Percentiles rank a stretch among this genome's conserved stretches.
Evolutionary conservation across 92 coral and sea anemone genomes (phyloP).

Genomic region (Porites cylindrica): DNA sequence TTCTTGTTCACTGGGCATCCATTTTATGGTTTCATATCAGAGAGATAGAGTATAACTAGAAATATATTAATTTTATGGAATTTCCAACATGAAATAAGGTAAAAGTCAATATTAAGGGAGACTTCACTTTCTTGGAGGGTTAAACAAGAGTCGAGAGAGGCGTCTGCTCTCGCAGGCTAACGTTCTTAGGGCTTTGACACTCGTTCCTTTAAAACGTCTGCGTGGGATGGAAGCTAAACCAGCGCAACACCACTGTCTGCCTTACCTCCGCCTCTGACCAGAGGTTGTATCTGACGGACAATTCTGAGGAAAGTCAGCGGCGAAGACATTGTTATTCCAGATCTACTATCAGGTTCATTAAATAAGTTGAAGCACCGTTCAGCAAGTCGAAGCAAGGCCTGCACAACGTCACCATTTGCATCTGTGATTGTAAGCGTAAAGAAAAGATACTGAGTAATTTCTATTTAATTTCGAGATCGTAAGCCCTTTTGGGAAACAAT

Average conservation of each 20-base stretch:
- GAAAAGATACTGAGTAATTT: not conserved
- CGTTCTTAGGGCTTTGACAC: too few species aligned
- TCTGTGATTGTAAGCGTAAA: conserved; percentile 1
- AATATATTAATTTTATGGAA: too few species aligned
- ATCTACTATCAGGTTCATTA: not conserved
- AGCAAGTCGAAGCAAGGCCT: conserved; percentile 40
- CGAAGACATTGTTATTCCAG: conserved; percentile 62
- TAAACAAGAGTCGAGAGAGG: too few species aligned
- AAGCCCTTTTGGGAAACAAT: too few species aligned
- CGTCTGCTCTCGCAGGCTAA: not conserved
- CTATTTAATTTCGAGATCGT: too few species aligned
- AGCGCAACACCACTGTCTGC: conserved; percentile 3
- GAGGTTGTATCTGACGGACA: conserved; percentile 65
- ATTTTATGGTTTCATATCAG: too few species aligned
- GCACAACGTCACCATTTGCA: conserved; percentile 14
- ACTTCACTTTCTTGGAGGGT: too few species aligned
- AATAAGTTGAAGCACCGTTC: conserved; percentile 55
- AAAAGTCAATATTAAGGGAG: too few species aligned
- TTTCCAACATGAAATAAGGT: too few species aligned
- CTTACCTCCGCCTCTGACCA: conserved; percentile 62
- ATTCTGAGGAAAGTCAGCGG: conserved; percentile 72
- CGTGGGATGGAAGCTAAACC: not conserved
- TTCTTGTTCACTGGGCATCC: too few species aligned
- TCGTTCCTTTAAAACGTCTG: not conserved
- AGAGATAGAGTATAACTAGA: too few species aligned